Base-by-base conservation (phyloP, 2,888 invertebrate species). In the Hipparchia semele region DNA sequence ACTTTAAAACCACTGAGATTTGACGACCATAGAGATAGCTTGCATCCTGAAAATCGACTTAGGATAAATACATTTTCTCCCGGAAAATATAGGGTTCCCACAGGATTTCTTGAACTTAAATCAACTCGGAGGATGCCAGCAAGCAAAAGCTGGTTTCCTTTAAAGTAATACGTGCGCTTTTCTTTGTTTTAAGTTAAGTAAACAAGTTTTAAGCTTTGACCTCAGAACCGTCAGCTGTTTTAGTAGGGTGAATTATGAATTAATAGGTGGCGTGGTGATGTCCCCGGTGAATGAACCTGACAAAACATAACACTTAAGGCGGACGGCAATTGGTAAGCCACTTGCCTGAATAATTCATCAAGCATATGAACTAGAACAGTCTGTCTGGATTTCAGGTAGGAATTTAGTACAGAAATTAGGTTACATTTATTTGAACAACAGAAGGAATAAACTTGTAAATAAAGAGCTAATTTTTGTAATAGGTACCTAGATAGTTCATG, bases 241-340 rank as follows among this genome's bases (percentile, higher is more conserved):
- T 58, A 67, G 67, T 58, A 58, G 56, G 67, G 39, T 53, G 53
- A 69, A 69, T 53, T 61, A 61, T 69, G 60, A 54, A 60, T 60
- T 61, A 65, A 51, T 61, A 61, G 60, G 10, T 68, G 49, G 51
- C 33, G 69, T 53, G 13, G 33, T 68, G 53, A 53, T 13, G 61
- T 69, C 69, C 69, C 61, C 13, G 53, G 69, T 9, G 69, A 69
- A 53, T 69, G 61, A 51, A 9, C 53, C 69, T n/a, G 39, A 53
- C 69, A 69, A 53, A 67, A 58, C 67, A 67, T 67, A 69, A 69
- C 69, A 69, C 69, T 69, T 61, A 51, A 69, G 69, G 61, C 51
- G 49, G 61, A 51, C 53, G 39, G 61, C 45, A 61, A 51, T 61
- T 51, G 61, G 58, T 60, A 39, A 69, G 61, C 69, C 69, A 69